phyloP scores from a whole-genome alignment of 2,888 invertebrate genomes.

The Drosophila niveifrons region DNA sequence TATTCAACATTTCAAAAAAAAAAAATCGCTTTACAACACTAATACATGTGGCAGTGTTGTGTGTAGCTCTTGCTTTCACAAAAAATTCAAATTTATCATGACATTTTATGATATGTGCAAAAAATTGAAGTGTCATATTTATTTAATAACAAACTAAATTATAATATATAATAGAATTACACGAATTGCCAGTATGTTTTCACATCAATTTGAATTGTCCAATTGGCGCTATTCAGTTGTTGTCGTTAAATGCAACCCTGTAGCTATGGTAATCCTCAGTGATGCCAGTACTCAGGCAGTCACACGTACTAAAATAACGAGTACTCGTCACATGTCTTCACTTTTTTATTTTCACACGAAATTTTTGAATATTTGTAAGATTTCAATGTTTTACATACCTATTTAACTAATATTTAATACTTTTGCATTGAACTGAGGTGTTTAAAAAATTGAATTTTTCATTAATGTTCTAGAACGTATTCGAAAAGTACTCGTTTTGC shows the following conservation, averaged over 20 bases:
- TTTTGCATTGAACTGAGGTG: background rate
- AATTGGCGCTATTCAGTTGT: constrained; percentile 10
- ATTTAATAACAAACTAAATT: background rate
- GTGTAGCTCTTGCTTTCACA: background rate
- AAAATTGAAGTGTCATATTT: background rate
- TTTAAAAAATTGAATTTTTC: no score
- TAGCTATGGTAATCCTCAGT: background rate
- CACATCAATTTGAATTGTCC: constrained; percentile 1
- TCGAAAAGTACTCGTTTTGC: constrained; percentile 13
- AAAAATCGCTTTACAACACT: constrained; percentile 16
- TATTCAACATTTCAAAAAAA: constrained; percentile 11
- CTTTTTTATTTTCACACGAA: background rate
- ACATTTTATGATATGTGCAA: background rate
- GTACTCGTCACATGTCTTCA: background rate
- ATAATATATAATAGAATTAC: background rate
- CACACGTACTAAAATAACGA: background rate
- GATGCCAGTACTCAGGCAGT: constrained; percentile 24
- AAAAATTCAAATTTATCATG: background rate
- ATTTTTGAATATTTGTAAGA: background rate
- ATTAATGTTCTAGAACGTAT: background rate
- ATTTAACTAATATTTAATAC: background rate
- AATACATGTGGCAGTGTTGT: background rate
- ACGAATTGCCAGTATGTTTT: background rate
- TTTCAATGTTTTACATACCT: background rate
- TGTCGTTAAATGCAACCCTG: constrained; percentile 43